These are phyloP conservation scores for Vireo altiloquus DNA, from an alignment of 2,113 vertebrate species.

Conservation along the genomic window DNA sequence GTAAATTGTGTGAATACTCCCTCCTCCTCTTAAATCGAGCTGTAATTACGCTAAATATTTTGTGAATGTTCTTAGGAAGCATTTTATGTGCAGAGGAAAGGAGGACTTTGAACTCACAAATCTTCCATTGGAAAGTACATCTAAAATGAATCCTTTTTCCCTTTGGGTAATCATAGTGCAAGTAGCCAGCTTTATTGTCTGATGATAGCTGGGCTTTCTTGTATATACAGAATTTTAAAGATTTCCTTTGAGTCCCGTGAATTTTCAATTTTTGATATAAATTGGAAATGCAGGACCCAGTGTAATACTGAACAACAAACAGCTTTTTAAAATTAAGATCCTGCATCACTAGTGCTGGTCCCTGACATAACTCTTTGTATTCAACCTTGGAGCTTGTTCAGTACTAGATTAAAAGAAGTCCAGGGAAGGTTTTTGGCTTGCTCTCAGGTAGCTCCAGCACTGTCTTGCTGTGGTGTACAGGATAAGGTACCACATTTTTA, in stretches of 20 bases:
- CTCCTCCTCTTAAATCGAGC: not conserved
- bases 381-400: not conserved
- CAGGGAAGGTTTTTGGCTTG: not conserved
- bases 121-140: constrained; percentile 12
- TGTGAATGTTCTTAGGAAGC: constrained; percentile 8
- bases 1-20: not conserved
- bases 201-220: constrained; percentile 5
- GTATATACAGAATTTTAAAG: not conserved
- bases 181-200: constrained; percentile 21
- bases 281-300: not conserved
- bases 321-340: not conserved
- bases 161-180: not conserved
- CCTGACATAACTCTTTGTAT: not conserved
- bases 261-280: constrained; percentile 17
- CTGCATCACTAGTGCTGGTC: not conserved
- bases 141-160: constrained; percentile 9
- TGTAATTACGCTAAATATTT: constrained; percentile 51
- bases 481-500: not conserved
- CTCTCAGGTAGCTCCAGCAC: not conserved
- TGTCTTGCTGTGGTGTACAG: not conserved
- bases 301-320: not conserved
- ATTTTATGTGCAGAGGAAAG: not conserved
- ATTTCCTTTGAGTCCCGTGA: constrained; percentile 15
- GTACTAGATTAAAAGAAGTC: not conserved
- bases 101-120: not conserved